phyloP scores from a whole-genome alignment of 2,797 vertebrate genomes.

The Strix occidentalis region DNA sequence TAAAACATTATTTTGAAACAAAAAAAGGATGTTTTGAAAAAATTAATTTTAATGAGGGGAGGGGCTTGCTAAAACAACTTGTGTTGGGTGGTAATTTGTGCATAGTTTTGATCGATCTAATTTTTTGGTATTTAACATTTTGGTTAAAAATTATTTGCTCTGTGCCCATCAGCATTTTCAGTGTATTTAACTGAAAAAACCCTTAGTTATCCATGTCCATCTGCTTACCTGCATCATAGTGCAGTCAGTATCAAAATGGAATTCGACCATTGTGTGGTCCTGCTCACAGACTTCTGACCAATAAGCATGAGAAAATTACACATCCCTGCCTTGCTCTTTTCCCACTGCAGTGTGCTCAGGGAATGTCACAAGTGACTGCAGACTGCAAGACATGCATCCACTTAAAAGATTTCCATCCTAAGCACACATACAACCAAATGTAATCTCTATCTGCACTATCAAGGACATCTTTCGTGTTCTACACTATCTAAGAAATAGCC shows the following conservation, averaged over 20 bases:
- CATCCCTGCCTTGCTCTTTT: neutral
- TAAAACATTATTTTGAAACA: neutral
- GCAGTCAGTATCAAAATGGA: neutral
- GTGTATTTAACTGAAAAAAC: neutral
- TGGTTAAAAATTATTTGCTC: neutral
- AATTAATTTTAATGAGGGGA: neutral
- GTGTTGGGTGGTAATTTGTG: neutral
- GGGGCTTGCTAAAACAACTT: neutral
- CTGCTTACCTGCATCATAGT: neutral
- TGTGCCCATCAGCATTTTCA: neutral
- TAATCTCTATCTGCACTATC: neutral
- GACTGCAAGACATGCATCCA: neutral
- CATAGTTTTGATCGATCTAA: neutral
- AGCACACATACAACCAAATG: neutral
- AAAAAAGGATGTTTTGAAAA: neutral
- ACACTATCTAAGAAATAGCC: neutral
- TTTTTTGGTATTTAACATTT: neutral
- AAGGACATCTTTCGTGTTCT: neutral
- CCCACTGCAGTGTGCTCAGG: neutral
- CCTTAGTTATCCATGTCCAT: neutral
- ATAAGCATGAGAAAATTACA: neutral
- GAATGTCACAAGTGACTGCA: neutral
- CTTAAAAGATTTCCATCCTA: neutral
- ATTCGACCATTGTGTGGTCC: neutral
- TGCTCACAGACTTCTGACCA: neutral